These are phyloP conservation scores for Acanthornis magna DNA, from an alignment of 2,797 vertebrate genomes.

Conservation along the genomic window DNA sequence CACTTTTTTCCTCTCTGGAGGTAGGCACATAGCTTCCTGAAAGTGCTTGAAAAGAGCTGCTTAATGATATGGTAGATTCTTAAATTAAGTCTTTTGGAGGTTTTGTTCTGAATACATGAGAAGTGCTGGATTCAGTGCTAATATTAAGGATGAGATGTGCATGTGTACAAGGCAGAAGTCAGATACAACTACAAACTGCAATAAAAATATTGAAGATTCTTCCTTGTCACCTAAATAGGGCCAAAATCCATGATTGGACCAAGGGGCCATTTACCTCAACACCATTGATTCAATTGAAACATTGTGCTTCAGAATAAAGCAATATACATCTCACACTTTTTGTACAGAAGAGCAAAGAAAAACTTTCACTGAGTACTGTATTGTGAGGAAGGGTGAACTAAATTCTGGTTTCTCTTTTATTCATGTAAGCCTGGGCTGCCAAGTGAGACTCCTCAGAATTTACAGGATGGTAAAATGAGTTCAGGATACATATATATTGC, in stretches of 20 bases:
- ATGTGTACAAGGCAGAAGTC: neutral
- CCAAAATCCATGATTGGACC: neutral
- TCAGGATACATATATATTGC: neutral
- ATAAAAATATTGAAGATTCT: slow-evolving; percentile 13
- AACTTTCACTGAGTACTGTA: neutral
- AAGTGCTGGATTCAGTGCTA: neutral
- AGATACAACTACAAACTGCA: neutral
- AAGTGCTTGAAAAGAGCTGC: neutral
- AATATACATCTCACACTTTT: neutral
- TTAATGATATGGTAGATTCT: neutral
- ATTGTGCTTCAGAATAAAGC: neutral
- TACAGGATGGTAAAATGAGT: neutral
- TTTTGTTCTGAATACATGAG: neutral
- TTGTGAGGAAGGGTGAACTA: neutral
- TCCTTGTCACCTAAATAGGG: slow-evolving; percentile 10
- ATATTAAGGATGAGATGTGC: neutral
- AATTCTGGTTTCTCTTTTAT: slow-evolving; percentile 5
- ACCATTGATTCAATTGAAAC: neutral
- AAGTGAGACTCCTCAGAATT: neutral
- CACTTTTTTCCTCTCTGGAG: neutral
- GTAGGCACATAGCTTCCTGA: neutral
- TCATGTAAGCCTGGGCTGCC: neutral
- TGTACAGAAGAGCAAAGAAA: neutral
- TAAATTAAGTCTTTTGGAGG: neutral
- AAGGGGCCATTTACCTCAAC: neutral